Base-by-base conservation (phyloP, 2,888 invertebrate species). In the Eupithecia vulgata region DNA sequence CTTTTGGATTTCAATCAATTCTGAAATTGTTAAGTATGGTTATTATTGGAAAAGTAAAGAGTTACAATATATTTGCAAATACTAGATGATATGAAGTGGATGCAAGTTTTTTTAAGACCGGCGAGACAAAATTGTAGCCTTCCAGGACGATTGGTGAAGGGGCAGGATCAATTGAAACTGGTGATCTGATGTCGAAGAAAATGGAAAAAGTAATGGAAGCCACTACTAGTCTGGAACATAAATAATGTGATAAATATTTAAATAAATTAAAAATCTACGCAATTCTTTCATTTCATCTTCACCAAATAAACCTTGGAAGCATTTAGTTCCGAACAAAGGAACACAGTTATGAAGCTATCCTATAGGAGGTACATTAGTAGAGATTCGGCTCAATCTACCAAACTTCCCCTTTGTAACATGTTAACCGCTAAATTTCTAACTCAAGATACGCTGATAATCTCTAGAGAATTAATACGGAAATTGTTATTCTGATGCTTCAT, bases 331-430 rank as follows among this genome's bases (percentile, higher is more conserved):
- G 61, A 61, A 34, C 30, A 61, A 30, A 61, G 17, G 17, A 61
- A 17, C 17, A 61, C 30, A 34, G 34, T 17, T 34, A 30, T 59
- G 30, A 35, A 37, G 40, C 37, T 35, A 37, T 62, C 17, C 10
- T 64, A 21, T 42, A 40, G 21, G 4, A 15, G 12, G 64, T 68
- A 88, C 88, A 87, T 88, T 87, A 87, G 83, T 83, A 81, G 83
- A 84, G 86, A 85, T 85, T 89, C 85, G 83, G 86, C 82, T 86
- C 88, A 88, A 91, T 90, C 87, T 84, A 86, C 81, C 84, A 85
- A 91, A 92, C 90, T 92, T 92, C 86, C 84, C 82, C 89, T 78
- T 83, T 78, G 84, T 84, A 87, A 87, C 86, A 87, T 89, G 87
- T 87, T 87, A 87, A 85, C 86, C 81, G 81, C 81, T 79, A 81